phyloP scores from a whole-genome alignment of 2,113 vertebrate species.

The Heloderma charlesbogerti region DNA sequence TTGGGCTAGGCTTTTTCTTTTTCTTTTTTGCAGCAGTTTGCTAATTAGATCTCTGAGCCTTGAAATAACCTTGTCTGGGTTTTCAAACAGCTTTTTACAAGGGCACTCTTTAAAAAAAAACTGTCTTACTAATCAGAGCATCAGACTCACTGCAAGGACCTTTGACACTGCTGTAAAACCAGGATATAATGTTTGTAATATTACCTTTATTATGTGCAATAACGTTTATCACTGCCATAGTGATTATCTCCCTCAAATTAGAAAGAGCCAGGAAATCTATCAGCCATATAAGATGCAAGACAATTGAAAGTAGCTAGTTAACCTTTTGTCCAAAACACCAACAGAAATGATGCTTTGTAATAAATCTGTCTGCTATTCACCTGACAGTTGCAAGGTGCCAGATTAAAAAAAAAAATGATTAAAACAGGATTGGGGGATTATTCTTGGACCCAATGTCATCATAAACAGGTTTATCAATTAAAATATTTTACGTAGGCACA shows the following conservation, averaged over 20 bases:
- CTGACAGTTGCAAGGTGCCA: conserved; percentile 42
- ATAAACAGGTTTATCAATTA: neutral
- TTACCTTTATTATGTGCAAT: conserved; percentile 52
- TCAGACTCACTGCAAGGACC: conserved; percentile 40
- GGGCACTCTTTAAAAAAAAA: conserved; percentile 51
- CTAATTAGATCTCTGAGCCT: conserved; percentile 62
- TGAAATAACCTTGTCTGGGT: conserved; percentile 59
- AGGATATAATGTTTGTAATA: conserved; percentile 53
- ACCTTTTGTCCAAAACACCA: conserved; percentile 13
- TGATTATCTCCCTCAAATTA: conserved; percentile 69
- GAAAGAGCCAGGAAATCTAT: conserved; percentile 48
- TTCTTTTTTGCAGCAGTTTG: conserved; percentile 44
- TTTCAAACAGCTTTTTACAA: conserved; percentile 36
- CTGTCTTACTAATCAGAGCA: conserved; percentile 26
- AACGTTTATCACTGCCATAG: conserved; percentile 59
- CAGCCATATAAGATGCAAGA: conserved; percentile 29
- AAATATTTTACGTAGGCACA: neutral
- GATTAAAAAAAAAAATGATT: conserved; percentile 40
- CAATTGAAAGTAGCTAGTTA: conserved; percentile 7
- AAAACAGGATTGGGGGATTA: conserved; percentile 8
- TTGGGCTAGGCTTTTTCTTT: neutral
- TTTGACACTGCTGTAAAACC: conserved; percentile 52
- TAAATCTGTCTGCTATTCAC: neutral
- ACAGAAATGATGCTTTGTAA: neutral
- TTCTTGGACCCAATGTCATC: conserved; percentile 39